A percentile compares a stretch with the other conserved stretches of the same genome.
phyloP scores from a whole-genome alignment of 1,140 invertebrate genomes.

The Heterodera schachtii region DNA sequence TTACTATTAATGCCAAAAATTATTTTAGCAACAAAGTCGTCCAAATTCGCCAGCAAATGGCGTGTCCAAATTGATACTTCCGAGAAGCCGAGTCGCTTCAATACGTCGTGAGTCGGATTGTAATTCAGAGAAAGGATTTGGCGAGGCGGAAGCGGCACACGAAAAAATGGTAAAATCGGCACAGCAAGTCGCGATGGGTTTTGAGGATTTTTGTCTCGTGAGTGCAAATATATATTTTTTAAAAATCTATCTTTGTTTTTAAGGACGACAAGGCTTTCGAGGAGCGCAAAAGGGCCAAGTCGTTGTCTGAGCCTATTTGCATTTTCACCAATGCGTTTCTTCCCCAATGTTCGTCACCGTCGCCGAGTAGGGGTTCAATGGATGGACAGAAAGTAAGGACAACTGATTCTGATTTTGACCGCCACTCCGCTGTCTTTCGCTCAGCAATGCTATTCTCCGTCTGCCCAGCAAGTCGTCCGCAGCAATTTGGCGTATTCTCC shows the following conservation, averaged over 20 bases:
- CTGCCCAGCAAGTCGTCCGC: slow-evolving; percentile 50
- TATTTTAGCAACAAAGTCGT: slow-evolving; percentile 39
- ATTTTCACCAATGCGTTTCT: slow-evolving; percentile 55
- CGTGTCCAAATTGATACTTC: slow-evolving; percentile 11
- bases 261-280: slow-evolving; percentile 53
- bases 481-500: slow-evolving; percentile 53
- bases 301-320: slow-evolving; percentile 54
- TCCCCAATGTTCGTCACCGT: slow-evolving; percentile 47
- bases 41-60: slow-evolving; percentile 48
- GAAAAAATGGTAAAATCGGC: slow-evolving; percentile 50
- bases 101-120: slow-evolving; percentile 56
- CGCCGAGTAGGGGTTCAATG: slow-evolving; percentile 43
- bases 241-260: neutral
- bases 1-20: neutral
- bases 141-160: slow-evolving; percentile 51
- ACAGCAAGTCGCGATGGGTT: slow-evolving; percentile 51
- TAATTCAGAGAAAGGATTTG: slow-evolving; percentile 16
- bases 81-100: slow-evolving; percentile 40
- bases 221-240: neutral
- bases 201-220: slow-evolving; percentile 55
- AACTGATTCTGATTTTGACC: slow-evolving; percentile 7
- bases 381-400: slow-evolving; percentile 46
- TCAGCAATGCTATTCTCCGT: slow-evolving; percentile 57
- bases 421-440: neutral
- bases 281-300: slow-evolving; percentile 54